phyloP scores from a whole-genome alignment of 2,113 vertebrate genomes.

The Ochotona princeps region DNA sequence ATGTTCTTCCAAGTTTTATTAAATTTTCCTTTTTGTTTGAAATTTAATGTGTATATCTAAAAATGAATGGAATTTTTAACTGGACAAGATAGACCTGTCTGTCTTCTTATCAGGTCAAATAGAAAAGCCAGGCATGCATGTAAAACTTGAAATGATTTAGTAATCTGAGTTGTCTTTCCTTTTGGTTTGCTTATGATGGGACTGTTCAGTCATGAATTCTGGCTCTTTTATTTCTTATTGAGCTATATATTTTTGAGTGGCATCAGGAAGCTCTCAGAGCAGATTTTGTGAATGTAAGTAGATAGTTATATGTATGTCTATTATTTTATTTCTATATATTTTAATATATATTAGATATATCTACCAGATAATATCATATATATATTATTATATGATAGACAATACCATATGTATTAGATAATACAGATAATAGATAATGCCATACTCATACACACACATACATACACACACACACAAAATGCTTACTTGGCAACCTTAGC shows the following conservation, averaged over 20 bases:
- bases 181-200: conserved; percentile 39
- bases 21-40: conserved; percentile 62
- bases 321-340: neutral
- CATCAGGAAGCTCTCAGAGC: conserved; percentile 16
- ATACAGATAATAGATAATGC: no score
- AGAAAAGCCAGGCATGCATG: neutral
- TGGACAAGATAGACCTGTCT: conserved; percentile 32
- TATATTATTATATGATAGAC: neutral
- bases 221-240: neutral
- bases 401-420: no score
- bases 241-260: neutral
- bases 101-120: conserved; percentile 20
- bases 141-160: conserved; percentile 32
- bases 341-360: no score
- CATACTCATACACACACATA: neutral
- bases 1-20: conserved; percentile 59
- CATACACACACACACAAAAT: conserved; percentile 11
- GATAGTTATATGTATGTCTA: conserved; percentile 15
- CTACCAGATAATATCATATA: no score
- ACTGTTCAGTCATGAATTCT: conserved; percentile 29
- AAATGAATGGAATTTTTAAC: conserved; percentile 44
- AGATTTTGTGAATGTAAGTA: neutral
- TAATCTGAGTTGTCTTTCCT: conserved; percentile 36
- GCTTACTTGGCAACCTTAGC: conserved; percentile 25
- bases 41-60: conserved; percentile 57